Percentiles rank a stretch among this genome's conserved stretches.
phyloP scores from a whole-genome alignment of 2,888 invertebrate species.

The Rosalia funebris region DNA sequence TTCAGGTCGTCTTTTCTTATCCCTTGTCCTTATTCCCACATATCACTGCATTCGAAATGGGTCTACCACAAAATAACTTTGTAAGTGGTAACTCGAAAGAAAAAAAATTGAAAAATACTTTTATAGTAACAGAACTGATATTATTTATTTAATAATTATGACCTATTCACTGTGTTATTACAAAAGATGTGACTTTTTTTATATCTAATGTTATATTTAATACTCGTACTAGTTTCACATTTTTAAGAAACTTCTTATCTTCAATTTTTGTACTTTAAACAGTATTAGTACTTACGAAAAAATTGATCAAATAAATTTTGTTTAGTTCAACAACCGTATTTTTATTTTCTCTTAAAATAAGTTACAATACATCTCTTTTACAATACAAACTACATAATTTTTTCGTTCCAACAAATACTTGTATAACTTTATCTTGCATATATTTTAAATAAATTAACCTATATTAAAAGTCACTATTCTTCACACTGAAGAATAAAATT shows the following conservation, averaged over 20 bases:
- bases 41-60: slow-evolving; percentile 55
- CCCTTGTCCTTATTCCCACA: slow-evolving; percentile 55
- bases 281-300: slow-evolving; percentile 61
- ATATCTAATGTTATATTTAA: slow-evolving; percentile 56
- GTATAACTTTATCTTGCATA: too few species aligned
- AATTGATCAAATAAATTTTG: slow-evolving; percentile 60
- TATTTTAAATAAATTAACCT: too few species aligned
- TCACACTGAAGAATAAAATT: too few species aligned
- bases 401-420: too few species aligned
- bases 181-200: slow-evolving; percentile 53
- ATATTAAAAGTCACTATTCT: too few species aligned
- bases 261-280: slow-evolving; percentile 63
- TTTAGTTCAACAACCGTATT: slow-evolving; percentile 51
- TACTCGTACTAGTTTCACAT: slow-evolving; percentile 59
- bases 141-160: slow-evolving; percentile 52
- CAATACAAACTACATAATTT: too few species aligned
- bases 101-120: slow-evolving; percentile 49
- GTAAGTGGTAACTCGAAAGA: slow-evolving; percentile 47
- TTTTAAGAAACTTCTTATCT: slow-evolving; percentile 54
- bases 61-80: slow-evolving; percentile 47
- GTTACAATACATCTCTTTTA: too few species aligned
- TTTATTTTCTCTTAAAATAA: slow-evolving; percentile 7
- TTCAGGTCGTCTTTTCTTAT: slow-evolving; percentile 59
- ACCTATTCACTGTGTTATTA: slow-evolving; percentile 51
- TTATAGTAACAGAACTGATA: slow-evolving; percentile 56